phyloP scores from a whole-genome alignment of 2,113 vertebrate genomes.

The human region GRCh38 chr17:74479501-74480000 shows the following conservation, averaged over 20 bases:
- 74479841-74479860: background rate
- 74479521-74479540: too few relatives aligned
- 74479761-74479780: fast-evolving
- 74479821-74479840: background rate
- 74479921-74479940: background rate
- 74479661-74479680: fast-evolving
- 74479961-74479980: fast-evolving
- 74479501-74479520: too few relatives aligned
- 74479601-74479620: background rate
- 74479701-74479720: background rate
- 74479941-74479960: fast-evolving
- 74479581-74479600: background rate
- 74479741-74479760: background rate
- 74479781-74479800: fast-evolving
- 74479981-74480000: background rate
- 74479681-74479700: background rate
- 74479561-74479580: background rate
- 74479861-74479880: too few relatives aligned
- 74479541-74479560: background rate
- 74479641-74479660: background rate
- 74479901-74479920: background rate
- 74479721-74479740: too few relatives aligned
- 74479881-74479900: background rate
- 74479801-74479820: background rate
- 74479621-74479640: background rate